Percentiles rank a stretch among this genome's conserved stretches.
These are phyloP conservation scores for Nycticebus coucang DNA, from an alignment of 2,113 vertebrate genomes.

Conservation along the genomic window DNA sequence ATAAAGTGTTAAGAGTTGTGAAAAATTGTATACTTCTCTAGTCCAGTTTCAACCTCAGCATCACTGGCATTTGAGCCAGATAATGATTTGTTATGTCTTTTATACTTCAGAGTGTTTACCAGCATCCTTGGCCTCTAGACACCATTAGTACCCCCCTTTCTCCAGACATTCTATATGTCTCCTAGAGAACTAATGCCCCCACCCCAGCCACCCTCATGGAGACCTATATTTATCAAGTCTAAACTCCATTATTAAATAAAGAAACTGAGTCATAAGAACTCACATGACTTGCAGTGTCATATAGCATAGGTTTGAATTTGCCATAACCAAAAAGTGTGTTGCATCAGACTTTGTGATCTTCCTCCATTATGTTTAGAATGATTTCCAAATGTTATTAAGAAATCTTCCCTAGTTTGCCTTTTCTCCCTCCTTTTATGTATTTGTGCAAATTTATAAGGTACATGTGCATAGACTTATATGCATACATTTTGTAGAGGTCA, in stretches of 20 bases:
- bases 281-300: not conserved
- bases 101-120: not conserved
- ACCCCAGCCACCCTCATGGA: not conserved
- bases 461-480: too few species aligned
- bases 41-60: not conserved
- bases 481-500: too few species aligned
- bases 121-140: not conserved
- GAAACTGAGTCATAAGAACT: not conserved
- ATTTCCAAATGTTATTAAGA: not conserved
- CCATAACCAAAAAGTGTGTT: not conserved
- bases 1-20: not conserved
- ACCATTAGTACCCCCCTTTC: not conserved
- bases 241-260: not conserved
- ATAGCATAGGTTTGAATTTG: not conserved
- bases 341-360: not conserved
- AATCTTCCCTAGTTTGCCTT: too few species aligned
- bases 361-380: not conserved
- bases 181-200: not conserved
- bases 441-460: too few species aligned
- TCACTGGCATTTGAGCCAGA: not conserved
- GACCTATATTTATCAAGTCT: not conserved
- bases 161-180: not conserved
- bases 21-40: not conserved
- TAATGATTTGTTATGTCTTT: not conserved
- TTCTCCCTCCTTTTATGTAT: too few species aligned